A percentile compares a stretch with the other conserved stretches of the same genome.
Conservation (phyloP, 1,140 invertebrate species). For the Phenacoccus solenopsis region DNA sequence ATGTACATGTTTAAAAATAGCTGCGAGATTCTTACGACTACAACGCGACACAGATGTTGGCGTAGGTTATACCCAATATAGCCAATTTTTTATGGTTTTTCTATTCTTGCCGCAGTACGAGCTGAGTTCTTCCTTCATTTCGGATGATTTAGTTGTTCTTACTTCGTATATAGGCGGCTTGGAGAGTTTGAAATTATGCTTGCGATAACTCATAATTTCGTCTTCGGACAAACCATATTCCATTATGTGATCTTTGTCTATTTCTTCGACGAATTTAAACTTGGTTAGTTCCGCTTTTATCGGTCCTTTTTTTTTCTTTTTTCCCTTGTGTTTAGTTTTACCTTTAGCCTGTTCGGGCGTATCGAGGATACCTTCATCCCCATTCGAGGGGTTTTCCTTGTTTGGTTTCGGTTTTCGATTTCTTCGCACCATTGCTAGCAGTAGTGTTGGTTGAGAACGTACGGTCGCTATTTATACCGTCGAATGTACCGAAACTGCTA, state of each 20-base stretch:
- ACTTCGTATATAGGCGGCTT: background rate
- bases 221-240: background rate
- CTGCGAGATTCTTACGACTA: too few species aligned
- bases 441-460: too few species aligned
- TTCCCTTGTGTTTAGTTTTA: background rate
- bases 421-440: too few species aligned
- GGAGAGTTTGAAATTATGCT: background rate
- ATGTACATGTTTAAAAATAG: too few species aligned
- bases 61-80: background rate
- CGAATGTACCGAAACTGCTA: too few species aligned
- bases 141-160: background rate
- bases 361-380: too few species aligned
- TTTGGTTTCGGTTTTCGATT: too few species aligned
- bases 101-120: background rate
- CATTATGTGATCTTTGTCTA: background rate
- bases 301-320: background rate
- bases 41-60: too few species aligned
- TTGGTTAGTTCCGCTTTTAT: background rate
- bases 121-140: background rate
- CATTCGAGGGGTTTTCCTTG: too few species aligned
- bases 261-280: background rate
- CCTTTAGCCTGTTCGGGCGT: background rate
- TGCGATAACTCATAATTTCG: conserved; percentile 1
- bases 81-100: background rate
- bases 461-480: too few species aligned